Evolutionary conservation across 2,888 invertebrate genomes (phyloP).

Genomic region (Apodemia zela): DNA sequence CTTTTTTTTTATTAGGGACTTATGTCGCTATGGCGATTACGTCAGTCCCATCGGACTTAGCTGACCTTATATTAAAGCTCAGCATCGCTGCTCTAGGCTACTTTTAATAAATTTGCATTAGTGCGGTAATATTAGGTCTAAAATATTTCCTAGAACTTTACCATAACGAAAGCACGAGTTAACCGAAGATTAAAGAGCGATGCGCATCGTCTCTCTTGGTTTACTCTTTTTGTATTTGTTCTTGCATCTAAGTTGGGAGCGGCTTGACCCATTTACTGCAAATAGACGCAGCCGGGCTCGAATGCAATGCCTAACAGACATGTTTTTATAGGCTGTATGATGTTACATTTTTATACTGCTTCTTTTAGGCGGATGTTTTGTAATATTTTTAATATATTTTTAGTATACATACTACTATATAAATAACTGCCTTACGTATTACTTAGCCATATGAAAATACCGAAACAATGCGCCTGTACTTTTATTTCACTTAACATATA

Average conservation of each 20-base stretch:
- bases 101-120: too few relatives aligned
- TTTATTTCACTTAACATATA: too few relatives aligned
- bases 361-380: not conserved
- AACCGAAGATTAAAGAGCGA: conserved; percentile 29
- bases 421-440: too few relatives aligned
- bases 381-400: not conserved
- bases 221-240: conserved; percentile 80
- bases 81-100: too few relatives aligned
- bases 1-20: too few relatives aligned
- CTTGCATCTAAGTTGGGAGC: conserved; percentile 75
- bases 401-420: not conserved
- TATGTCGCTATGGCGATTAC: too few relatives aligned
- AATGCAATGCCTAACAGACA: conserved; percentile 42
- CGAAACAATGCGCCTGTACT: too few relatives aligned
- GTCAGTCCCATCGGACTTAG: too few relatives aligned
- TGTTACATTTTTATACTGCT: conserved; percentile 23
- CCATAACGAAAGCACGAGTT: conserved; percentile 13
- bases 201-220: conserved; percentile 46
- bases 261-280: conserved; percentile 74
- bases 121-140: not conserved
- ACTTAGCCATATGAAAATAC: too few relatives aligned
- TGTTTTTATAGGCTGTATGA: conserved; percentile 39
- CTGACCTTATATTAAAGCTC: too few relatives aligned
- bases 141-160: not conserved
- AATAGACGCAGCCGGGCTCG: conserved; percentile 69